A percentile compares a stretch with the other conserved stretches of the same genome.
Conservation (phyloP, 2,888 invertebrate genomes). For the Belgica antarctica region DNA sequence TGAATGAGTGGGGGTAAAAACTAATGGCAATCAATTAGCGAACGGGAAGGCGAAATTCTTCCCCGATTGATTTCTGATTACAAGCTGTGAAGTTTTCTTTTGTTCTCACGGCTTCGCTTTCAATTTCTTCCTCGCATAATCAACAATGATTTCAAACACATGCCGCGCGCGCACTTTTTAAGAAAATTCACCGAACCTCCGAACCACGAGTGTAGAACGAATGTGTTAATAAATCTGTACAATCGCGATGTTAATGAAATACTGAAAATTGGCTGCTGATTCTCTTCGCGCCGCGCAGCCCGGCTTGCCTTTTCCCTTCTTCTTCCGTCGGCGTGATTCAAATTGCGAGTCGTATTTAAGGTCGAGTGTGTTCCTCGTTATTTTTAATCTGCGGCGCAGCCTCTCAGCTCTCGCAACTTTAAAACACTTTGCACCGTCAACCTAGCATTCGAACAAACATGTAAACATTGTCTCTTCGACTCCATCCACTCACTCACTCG, state of each 20-base stretch:
- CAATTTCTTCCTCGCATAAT: neutral
- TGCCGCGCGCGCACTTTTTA: neutral
- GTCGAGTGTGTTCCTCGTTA: neutral
- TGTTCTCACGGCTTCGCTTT: no score
- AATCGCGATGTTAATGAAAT: slow-evolving; percentile 28
- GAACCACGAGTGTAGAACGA: neutral
- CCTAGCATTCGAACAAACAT: no score
- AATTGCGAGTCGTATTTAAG: neutral
- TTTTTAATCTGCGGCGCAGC: neutral
- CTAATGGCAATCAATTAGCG: neutral
- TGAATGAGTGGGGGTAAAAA: neutral
- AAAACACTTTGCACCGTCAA: neutral
- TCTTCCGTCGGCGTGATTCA: neutral
- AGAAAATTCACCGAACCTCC: neutral
- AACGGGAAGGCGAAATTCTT: neutral
- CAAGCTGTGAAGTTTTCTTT: no score
- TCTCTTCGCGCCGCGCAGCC: neutral
- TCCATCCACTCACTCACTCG: no score
- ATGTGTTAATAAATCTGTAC: slow-evolving; percentile 26
- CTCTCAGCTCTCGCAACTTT: neutral
- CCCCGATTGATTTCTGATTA: no score
- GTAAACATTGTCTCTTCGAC: no score
- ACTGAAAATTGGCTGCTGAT: slow-evolving; percentile 9
- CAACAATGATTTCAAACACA: neutral
- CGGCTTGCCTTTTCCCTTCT: neutral